phyloP scores from a whole-genome alignment of 2,797 vertebrate species.

The Rachycentron canadum region DNA sequence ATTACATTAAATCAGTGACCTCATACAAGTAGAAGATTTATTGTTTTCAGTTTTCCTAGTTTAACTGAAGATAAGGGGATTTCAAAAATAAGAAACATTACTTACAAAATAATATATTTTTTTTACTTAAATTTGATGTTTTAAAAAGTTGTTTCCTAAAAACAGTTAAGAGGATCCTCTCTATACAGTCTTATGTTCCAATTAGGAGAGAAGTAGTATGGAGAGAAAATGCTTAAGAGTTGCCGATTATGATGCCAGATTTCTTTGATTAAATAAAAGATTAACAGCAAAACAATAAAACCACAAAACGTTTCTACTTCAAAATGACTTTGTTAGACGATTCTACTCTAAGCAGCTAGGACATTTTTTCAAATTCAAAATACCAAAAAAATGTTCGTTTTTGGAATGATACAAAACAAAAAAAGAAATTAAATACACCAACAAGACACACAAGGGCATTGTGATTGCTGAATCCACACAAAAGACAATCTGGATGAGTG shows the following conservation, averaged over 20 bases:
- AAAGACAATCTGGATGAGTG: slow-evolving; percentile 33
- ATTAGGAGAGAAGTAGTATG: background rate
- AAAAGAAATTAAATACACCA: slow-evolving; percentile 11
- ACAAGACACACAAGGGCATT: slow-evolving; percentile 13
- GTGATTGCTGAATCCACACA: slow-evolving; percentile 48
- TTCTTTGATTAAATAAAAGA: slow-evolving; percentile 2
- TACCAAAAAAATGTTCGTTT: background rate
- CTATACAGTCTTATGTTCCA: background rate
- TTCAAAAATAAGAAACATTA: background rate
- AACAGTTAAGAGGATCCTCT: background rate
- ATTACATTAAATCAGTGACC: slow-evolving; percentile 21
- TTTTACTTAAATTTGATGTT: background rate
- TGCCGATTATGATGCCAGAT: background rate
- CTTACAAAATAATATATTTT: background rate
- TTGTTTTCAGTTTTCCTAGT: background rate
- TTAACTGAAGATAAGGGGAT: background rate
- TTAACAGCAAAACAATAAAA: slow-evolving; percentile 1
- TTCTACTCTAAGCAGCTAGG: background rate
- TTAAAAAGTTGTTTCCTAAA: background rate
- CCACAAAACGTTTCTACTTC: background rate
- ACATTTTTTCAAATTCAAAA: background rate
- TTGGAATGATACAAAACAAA: slow-evolving; percentile 1
- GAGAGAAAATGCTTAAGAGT: background rate
- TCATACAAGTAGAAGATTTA: background rate
- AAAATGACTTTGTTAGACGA: background rate